phyloP scores from a whole-genome alignment of 2,113 vertebrate species.

The Gambusia holbrooki region DNA sequence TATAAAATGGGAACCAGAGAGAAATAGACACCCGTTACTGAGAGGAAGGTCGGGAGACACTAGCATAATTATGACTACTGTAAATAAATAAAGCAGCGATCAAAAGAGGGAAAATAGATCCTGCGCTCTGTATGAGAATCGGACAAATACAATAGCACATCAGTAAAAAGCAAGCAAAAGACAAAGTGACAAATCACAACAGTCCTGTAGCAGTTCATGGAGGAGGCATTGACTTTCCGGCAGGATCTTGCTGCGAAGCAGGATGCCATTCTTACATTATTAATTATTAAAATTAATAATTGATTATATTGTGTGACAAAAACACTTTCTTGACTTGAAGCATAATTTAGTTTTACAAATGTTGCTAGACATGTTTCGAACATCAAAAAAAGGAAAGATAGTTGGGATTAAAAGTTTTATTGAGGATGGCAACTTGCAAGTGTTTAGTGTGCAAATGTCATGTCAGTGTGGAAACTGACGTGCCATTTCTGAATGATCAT shows the following conservation, averaged over 20 bases:
- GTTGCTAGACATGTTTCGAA: not conserved
- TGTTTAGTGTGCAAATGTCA: not conserved
- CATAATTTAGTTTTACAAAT: not conserved
- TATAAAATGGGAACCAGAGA: slow-evolving; percentile 30
- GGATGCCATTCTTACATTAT: not conserved
- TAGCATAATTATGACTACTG: slow-evolving; percentile 35
- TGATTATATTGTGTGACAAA: not conserved
- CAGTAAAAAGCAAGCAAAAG: not conserved
- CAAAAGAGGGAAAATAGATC: not conserved
- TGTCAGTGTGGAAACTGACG: not conserved
- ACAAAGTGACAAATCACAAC: not conserved
- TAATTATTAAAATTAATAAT: not conserved
- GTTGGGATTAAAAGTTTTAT: not conserved
- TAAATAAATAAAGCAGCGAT: slow-evolving; percentile 10
- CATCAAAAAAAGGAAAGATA: not conserved
- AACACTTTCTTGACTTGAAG: not conserved
- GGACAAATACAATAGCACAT: not conserved
- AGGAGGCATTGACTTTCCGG: not conserved
- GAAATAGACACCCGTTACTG: slow-evolving; percentile 9
- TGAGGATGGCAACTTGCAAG: not conserved
- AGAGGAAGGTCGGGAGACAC: slow-evolving; percentile 29
- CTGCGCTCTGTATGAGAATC: slow-evolving; percentile 5
- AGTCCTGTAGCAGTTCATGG: not conserved
- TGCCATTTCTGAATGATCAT: not conserved
- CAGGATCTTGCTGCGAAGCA: not conserved